Conservation (phyloP, 1,140 invertebrate species). For the Saccostrea cuccullata region DNA sequence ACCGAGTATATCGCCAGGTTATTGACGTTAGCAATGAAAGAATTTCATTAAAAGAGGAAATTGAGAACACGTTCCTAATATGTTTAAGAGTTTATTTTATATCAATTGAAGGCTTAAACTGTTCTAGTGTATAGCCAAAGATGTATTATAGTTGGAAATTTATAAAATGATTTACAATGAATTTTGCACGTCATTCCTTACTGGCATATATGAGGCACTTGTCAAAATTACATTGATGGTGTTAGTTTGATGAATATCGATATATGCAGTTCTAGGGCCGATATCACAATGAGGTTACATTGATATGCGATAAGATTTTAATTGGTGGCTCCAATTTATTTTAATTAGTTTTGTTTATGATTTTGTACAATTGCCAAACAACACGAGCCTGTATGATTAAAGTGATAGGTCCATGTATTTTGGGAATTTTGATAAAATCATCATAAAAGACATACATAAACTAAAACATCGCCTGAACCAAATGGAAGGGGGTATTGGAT, state of each 20-base stretch:
- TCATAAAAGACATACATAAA: too few relatives aligned
- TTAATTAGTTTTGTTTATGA: not conserved
- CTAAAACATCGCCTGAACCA: too few relatives aligned
- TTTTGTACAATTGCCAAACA: not conserved
- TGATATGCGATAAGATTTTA: slow-evolving; percentile 23
- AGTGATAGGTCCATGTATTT: too few relatives aligned
- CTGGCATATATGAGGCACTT: not conserved
- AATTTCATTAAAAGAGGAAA: slow-evolving; percentile 31
- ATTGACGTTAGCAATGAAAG: slow-evolving; percentile 32
- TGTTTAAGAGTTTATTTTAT: slow-evolving; percentile 13
- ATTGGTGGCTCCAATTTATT: slow-evolving; percentile 5
- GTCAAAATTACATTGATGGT: slow-evolving; percentile 24
- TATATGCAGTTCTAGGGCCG: not conserved
- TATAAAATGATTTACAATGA: slow-evolving; percentile 12
- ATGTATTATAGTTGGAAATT: not conserved
- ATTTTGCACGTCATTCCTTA: slow-evolving; percentile 19
- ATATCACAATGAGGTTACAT: not conserved
- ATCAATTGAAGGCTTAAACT: slow-evolving; percentile 22
- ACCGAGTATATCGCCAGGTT: not conserved
- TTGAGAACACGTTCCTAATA: not conserved
- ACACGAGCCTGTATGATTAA: not conserved
- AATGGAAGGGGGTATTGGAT: too few relatives aligned
- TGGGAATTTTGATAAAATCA: too few relatives aligned
- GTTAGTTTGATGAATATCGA: slow-evolving; percentile 1
- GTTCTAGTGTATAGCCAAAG: not conserved